Percentiles rank a stretch among this genome's conserved stretches.
Conservation (phyloP, 2,797 vertebrate species). For the Rousettus madagascariensis region DNA sequence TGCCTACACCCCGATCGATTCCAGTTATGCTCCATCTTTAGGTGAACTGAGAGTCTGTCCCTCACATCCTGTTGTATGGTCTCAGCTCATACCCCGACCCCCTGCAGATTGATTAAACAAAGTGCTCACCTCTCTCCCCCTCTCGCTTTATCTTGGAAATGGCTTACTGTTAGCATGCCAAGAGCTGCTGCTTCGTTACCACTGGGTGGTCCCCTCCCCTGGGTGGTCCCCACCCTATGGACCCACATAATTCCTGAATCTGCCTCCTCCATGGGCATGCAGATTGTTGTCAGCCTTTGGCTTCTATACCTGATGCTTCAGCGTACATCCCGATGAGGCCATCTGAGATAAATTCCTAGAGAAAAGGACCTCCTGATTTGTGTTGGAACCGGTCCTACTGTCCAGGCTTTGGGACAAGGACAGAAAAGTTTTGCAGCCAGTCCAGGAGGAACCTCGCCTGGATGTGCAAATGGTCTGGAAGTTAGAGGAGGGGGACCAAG, state of each 20-base stretch:
- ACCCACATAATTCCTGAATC: rapidly evolving
- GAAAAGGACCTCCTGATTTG: background rate
- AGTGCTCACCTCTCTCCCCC: background rate
- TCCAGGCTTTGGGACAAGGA: background rate
- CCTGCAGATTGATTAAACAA: background rate
- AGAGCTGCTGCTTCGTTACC: background rate
- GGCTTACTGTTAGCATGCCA: rapidly evolving
- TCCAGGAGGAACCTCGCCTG: background rate
- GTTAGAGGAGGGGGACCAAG: background rate
- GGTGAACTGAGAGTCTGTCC: background rate
- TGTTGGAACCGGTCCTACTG: background rate
- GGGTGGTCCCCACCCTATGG: rapidly evolving
- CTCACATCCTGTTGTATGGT: background rate
- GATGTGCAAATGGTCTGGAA: background rate
- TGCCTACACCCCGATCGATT: background rate
- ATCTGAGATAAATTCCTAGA: background rate
- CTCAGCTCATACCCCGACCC: background rate
- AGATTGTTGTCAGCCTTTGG: background rate
- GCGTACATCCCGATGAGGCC: background rate
- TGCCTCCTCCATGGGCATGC: background rate
- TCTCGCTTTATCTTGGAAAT: background rate
- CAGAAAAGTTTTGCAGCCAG: background rate
- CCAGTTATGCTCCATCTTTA: background rate
- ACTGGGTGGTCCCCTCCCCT: background rate
- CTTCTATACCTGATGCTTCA: background rate